These are phyloP conservation scores for Acipenser ruthenus DNA, from an alignment of 2,797 vertebrate species.

Conservation along the genomic window DNA sequence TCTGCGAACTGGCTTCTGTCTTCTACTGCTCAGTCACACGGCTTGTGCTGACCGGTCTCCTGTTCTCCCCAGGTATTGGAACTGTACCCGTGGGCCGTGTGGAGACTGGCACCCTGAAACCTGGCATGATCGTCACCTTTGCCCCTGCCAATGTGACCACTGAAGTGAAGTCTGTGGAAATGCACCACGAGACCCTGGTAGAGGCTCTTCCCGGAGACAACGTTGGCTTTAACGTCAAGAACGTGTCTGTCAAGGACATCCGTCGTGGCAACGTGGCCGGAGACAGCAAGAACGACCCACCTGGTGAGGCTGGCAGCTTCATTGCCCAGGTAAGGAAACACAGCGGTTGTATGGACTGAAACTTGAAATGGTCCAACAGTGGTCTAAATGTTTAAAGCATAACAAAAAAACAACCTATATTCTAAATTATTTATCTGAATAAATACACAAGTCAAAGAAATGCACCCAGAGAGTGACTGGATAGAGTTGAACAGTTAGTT, in stretches of 20 bases:
- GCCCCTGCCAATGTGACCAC: constrained; percentile 41
- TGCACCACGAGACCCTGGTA: constrained; percentile 52
- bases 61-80: constrained; percentile 53
- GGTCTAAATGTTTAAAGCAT: too few relatives aligned
- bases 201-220: constrained; percentile 44
- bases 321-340: constrained; percentile 34
- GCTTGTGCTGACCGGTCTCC: too few relatives aligned
- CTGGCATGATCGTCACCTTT: constrained; percentile 41
- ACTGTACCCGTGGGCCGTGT: constrained; percentile 67
- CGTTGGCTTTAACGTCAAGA: constrained; percentile 46
- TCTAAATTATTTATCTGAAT: too few relatives aligned
- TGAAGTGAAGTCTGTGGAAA: constrained; percentile 62
- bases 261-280: constrained; percentile 53
- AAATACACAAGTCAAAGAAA: too few relatives aligned
- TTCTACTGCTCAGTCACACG: too few relatives aligned
- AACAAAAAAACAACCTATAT: too few relatives aligned
- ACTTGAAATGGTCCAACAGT: too few relatives aligned
- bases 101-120: constrained; percentile 49
- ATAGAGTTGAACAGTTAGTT: background rate
- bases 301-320: constrained; percentile 37
- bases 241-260: constrained; percentile 61
- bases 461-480: too few relatives aligned
- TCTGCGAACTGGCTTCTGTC: too few relatives aligned
- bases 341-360: too few relatives aligned
- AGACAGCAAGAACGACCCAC: constrained; percentile 48